Conservation (phyloP, 2,113 vertebrate genomes). For the pig (Sus scrofa) region DNA sequence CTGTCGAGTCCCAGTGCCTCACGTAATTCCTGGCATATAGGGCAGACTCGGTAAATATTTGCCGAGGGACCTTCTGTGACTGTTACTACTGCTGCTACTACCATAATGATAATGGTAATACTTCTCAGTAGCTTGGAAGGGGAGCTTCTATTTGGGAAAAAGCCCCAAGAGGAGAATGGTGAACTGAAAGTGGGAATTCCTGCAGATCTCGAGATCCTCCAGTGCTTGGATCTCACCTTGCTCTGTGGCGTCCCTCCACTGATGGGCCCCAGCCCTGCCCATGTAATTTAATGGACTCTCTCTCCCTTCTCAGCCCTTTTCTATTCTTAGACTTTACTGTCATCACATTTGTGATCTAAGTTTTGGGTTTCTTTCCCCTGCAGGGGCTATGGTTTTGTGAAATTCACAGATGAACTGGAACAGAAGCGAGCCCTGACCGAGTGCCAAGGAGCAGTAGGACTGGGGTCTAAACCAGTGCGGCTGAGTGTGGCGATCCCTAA, state of each 20-base stretch:
- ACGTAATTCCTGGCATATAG: neutral
- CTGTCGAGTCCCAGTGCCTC: neutral
- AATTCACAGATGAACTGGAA: conserved; percentile 95
- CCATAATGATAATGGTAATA: neutral
- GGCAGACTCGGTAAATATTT: neutral
- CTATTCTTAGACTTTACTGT: neutral
- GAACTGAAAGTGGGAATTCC: neutral
- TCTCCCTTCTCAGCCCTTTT: neutral
- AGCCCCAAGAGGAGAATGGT: neutral
- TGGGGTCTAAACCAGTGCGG: conserved; percentile 94
- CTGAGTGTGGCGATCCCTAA: conserved; percentile 95
- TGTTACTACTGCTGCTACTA: neutral
- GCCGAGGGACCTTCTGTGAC: neutral
- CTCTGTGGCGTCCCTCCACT: neutral
- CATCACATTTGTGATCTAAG: conserved; percentile 51
- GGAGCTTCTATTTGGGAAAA: neutral
- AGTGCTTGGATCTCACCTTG: neutral
- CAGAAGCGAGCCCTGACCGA: conserved; percentile 94
- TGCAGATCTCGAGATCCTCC: neutral
- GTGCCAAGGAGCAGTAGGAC: conserved; percentile 94
- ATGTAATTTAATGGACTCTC: neutral
- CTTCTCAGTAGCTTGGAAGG: neutral
- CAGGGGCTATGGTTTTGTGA: conserved; percentile 98
- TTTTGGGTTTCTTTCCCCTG: conserved; percentile 58
- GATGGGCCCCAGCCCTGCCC: neutral